phyloP scores from a whole-genome alignment of 2,113 vertebrate genomes.

The Myanophis thanlyinensis region DNA sequence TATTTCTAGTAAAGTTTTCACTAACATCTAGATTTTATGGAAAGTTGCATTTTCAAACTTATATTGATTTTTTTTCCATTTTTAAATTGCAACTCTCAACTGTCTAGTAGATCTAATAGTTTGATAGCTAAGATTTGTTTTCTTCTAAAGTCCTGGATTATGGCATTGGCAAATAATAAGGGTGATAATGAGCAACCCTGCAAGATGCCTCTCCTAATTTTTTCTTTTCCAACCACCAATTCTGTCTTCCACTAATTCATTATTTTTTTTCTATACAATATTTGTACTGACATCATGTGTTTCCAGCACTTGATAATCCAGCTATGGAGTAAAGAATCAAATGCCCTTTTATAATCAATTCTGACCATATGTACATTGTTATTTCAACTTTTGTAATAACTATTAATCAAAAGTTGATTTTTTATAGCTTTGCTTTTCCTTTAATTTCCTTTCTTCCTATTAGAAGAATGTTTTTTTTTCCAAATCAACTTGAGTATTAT shows the following conservation, averaged over 20 bases:
- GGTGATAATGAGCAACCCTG: no score
- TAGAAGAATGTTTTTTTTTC: not conserved
- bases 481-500: no score
- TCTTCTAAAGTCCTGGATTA: not conserved
- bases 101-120: not conserved
- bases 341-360: not conserved
- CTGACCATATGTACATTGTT: not conserved
- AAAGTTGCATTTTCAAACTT: not conserved
- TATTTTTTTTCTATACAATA: not conserved
- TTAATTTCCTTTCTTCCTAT: not conserved
- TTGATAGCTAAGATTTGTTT: not conserved
- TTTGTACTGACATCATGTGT: not conserved
- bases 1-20: not conserved
- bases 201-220: not conserved
- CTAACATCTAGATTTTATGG: not conserved
- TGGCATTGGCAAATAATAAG: no score
- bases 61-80: not conserved
- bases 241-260: not conserved
- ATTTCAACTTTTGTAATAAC: not conserved
- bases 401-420: not conserved
- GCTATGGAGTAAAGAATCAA: not conserved
- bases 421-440: not conserved
- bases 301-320: not conserved
- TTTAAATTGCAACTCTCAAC: not conserved
- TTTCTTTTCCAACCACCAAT: not conserved